Evolutionary conservation across 2,797 vertebrate genomes (phyloP).

Genomic region (Phoeniculus purpureus): DNA sequence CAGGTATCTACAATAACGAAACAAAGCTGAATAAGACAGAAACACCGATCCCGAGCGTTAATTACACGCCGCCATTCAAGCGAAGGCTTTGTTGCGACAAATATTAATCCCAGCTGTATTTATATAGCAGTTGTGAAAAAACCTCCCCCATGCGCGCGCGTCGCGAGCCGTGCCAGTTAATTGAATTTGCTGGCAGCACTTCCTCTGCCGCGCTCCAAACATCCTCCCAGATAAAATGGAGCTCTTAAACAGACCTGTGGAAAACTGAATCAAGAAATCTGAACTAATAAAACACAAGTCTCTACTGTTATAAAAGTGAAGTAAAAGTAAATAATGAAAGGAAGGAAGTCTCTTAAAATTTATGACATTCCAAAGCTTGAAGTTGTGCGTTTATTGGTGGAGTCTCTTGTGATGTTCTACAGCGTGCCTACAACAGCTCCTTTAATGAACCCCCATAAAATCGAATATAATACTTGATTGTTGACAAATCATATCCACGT

Average conservation of each 20-base stretch:
- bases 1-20: constrained; percentile 64
- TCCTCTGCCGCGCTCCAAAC: constrained; percentile 78
- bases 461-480: constrained; percentile 85
- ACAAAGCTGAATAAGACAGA: constrained; percentile 56
- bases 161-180: constrained; percentile 80
- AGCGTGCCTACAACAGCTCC: constrained; percentile 83
- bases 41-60: constrained; percentile 68
- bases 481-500: constrained; percentile 82
- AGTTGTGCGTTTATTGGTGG: constrained; percentile 83
- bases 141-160: constrained; percentile 54
- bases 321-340: constrained; percentile 89
- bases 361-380: constrained; percentile 90
- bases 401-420: constrained; percentile 91
- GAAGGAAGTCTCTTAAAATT: constrained; percentile 91
- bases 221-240: constrained; percentile 81
- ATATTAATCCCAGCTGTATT: constrained; percentile 84
- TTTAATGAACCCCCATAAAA: constrained; percentile 93
- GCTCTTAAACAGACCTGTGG: constrained; percentile 81
- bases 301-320: constrained; percentile 82
- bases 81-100: constrained; percentile 76
- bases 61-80: constrained; percentile 71
- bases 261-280: constrained; percentile 84
- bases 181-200: constrained; percentile 82
- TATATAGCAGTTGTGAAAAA: constrained; percentile 79
- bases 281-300: constrained; percentile 85